Conservation (phyloP, 2,113 vertebrate species). For the Gasterosteus nipponicus region DNA sequence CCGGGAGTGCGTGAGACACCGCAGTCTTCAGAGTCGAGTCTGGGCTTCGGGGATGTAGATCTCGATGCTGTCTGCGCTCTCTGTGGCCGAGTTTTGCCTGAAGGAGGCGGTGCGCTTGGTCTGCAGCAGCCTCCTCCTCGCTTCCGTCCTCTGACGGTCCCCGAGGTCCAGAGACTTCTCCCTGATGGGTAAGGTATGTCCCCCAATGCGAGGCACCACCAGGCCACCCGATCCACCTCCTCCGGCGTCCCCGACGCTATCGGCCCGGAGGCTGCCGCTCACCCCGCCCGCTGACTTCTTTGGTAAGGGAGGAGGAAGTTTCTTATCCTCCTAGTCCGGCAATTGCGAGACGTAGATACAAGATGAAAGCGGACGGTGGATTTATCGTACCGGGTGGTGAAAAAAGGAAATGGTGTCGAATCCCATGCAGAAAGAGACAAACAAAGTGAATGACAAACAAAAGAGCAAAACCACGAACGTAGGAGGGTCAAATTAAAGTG, state of each 20-base stretch:
- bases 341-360: conserved; percentile 32
- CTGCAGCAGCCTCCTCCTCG: conserved; percentile 92
- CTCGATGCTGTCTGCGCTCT: conserved; percentile 99
- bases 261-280: conserved; percentile 78
- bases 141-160: conserved; percentile 95
- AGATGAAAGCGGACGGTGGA: conserved; percentile 43
- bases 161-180: conserved; percentile 85
- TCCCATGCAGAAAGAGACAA: conserved; percentile 35
- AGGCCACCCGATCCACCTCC: conserved; percentile 68
- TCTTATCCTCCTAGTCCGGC: conserved; percentile 81
- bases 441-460: conserved; percentile 29
- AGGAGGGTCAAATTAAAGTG: conserved; percentile 8
- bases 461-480: not conserved
- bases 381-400: conserved; percentile 15
- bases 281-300: conserved; percentile 83
- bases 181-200: conserved; percentile 76
- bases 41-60: conserved; percentile 99
- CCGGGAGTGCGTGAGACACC: not conserved
- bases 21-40: conserved; percentile 92
- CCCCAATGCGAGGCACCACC: conserved; percentile 75
- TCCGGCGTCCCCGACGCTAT: conserved; percentile 70
- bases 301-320: conserved; percentile 85
- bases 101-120: conserved; percentile 95
- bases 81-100: conserved; percentile 98
- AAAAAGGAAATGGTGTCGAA: conserved; percentile 21